Evolutionary conservation across 2,797 vertebrate genomes (phyloP), one percentile per base, ranked within the genome.

Genomic region (Mallotus villosus): DNA sequence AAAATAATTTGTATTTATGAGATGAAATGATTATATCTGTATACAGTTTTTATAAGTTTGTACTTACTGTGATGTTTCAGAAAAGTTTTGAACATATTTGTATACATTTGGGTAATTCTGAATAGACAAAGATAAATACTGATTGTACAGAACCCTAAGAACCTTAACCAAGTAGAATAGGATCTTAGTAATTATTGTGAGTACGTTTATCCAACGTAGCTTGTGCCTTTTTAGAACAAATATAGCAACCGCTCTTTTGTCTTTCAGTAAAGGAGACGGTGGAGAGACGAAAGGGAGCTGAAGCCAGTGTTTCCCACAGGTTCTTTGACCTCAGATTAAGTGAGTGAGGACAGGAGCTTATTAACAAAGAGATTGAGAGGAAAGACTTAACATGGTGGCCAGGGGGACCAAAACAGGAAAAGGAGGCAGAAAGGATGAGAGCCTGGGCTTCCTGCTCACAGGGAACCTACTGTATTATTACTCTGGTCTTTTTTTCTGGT

Each of bases 291-390:
- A 25, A 19, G 19, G 19, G 64, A 49, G 5, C 32, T 49, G 37
- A n/a, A 51, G 21, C 61, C 16, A 61, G 37, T 49, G 19, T 19
- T 29, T 58, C 19, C 14, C 12, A 27, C 3, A 61, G 68, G 53
- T 16, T 80, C 74, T 59, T 19, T 58, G 32, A 19, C n/a, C 27
- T 63, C 63, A 63, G 49, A 53, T 29, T 22, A 67, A 62, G 58
- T 51, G 59, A 58, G 3, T 51, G n/a, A 25, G 41, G 58, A 57
- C 22, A 58, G 46, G n/a, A 24, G 61, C 29, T 64, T n/a, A 29
- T 59, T 34, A 64, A 70, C 9, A 65, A 67, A 71, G 9, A 57
- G 21, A 65, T 75, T 67, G 70, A 65, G 16, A 74, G 65, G 59
- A 76, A 80, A 77, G 65, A 65, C 64, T 63, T 5, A 68, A 37